Base-by-base conservation (phyloP, 1,140 invertebrate species). In the Vanessa tameamea region DNA sequence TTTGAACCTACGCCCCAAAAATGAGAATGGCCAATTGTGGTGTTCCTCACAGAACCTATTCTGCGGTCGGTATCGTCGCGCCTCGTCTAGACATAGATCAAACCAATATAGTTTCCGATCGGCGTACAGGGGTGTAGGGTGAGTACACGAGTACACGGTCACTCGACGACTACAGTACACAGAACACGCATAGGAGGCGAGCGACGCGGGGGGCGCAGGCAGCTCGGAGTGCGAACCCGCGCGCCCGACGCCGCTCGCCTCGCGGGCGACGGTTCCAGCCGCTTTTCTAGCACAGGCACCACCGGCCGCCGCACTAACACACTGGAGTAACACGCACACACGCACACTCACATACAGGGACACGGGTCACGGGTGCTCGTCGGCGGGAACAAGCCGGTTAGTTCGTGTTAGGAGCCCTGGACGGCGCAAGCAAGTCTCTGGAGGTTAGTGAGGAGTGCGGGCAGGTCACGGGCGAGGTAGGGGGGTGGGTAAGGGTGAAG, bases 21-120 rank as follows among this genome's bases (percentile, higher is more conserved):
- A 89, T 90, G 88, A 90, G 81, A 89, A 88, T 91, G 90, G 90
- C 90, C 90, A 92, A 92, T 92, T 88, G 85, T 83, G 80, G 83
- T 91, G 83, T 92, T 91, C 90, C 90, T 92, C 90, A 87, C 90
- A 92, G 90, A 92, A 92, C 90, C 90, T 92, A 92, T 92, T 92
- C 90, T 91, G 90, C 90, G 89, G 86, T 90, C 88, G 83, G 82
- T 81, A 75, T 85, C 78, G 80, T 82, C 87, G 88, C 89, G 90
- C 81, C 82, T 87, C 80, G 79, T 86, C 85, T 88, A 89, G 80
- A 91, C 87, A 92, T 83, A 86, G 87, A 89, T 90, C 87, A 91
- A 92, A 92, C 90, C 90, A 91, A 92, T 92, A 87, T 87, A 83
- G 84, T 91, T 90, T 90, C 88, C 88, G 85, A 75, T 81, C 78